A percentile compares a stretch with the other conserved stretches of the same genome.
phyloP scores from a whole-genome alignment of 2,113 vertebrate genomes.

The Hippolais icterina region DNA sequence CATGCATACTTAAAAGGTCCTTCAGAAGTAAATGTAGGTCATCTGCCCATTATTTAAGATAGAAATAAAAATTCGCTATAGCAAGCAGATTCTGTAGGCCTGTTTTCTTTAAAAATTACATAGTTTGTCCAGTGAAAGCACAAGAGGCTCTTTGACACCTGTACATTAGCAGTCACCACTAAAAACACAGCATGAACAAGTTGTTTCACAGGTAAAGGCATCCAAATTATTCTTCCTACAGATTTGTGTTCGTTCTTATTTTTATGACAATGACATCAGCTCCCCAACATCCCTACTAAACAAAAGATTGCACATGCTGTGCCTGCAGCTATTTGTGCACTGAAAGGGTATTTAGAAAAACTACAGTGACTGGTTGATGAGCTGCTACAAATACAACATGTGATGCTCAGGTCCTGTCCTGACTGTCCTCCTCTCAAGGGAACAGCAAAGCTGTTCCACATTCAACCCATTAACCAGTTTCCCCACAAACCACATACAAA shows the following conservation, averaged over 20 bases:
- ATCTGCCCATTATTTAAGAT: not conserved
- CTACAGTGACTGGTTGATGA: not conserved
- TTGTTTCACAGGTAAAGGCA: not conserved
- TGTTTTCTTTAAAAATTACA: not conserved
- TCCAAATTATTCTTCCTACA: not conserved
- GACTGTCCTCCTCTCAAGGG: not conserved
- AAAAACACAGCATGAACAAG: not conserved
- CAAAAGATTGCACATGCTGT: not conserved
- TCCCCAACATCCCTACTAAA: not conserved
- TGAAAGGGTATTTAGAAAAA: not conserved
- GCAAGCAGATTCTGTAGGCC: not conserved
- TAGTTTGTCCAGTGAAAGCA: not conserved
- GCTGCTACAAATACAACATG: not conserved
- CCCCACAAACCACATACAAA: not conserved
- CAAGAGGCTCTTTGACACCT: not conserved
- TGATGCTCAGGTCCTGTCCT: not conserved
- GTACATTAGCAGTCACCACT: not conserved
- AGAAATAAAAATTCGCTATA: not conserved
- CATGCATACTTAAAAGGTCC: not conserved
- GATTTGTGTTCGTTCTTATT: not conserved
- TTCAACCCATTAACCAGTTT: not conserved
- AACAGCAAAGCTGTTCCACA: not conserved
- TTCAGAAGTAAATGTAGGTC: not conserved
- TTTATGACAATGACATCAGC: not conserved
- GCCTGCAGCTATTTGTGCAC: not conserved